phyloP scores from a whole-genome alignment of 2,797 vertebrate genomes.

The Danionella dracula region DNA sequence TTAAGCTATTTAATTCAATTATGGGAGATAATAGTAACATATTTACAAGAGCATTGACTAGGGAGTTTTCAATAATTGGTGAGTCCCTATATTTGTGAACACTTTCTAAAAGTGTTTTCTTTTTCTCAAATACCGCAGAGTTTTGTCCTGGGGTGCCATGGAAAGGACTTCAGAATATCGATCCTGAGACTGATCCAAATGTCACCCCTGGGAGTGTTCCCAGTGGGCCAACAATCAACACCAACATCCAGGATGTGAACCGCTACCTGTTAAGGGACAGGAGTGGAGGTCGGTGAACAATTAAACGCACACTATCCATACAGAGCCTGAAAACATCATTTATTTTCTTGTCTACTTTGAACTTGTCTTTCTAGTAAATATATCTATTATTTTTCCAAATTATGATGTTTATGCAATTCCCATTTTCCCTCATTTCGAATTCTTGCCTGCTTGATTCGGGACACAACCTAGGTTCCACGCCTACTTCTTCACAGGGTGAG shows the following conservation, averaged over 20 bases:
- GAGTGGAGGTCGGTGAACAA: slow-evolving; percentile 79
- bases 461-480: slow-evolving; percentile 68
- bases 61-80: too few species aligned
- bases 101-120: background rate
- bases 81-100: background rate
- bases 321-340: too few species aligned
- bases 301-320: too few species aligned
- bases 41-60: too few species aligned
- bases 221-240: slow-evolving; percentile 94
- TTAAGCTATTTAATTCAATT: too few species aligned
- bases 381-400: background rate
- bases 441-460: slow-evolving; percentile 20
- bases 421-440: too few species aligned
- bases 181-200: slow-evolving; percentile 96
- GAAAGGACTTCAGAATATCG: slow-evolving; percentile 98
- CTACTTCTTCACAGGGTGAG: slow-evolving; percentile 82
- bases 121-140: slow-evolving; percentile 62
- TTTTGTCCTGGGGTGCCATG: slow-evolving; percentile 97
- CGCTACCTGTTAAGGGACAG: slow-evolving; percentile 90
- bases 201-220: slow-evolving; percentile 96
- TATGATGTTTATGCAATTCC: background rate
- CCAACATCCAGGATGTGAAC: slow-evolving; percentile 96
- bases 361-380: too few species aligned
- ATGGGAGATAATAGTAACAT: too few species aligned
- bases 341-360: too few species aligned